phyloP scores from a whole-genome alignment of 2,113 vertebrate genomes.

The Scophthalmus maximus region DNA sequence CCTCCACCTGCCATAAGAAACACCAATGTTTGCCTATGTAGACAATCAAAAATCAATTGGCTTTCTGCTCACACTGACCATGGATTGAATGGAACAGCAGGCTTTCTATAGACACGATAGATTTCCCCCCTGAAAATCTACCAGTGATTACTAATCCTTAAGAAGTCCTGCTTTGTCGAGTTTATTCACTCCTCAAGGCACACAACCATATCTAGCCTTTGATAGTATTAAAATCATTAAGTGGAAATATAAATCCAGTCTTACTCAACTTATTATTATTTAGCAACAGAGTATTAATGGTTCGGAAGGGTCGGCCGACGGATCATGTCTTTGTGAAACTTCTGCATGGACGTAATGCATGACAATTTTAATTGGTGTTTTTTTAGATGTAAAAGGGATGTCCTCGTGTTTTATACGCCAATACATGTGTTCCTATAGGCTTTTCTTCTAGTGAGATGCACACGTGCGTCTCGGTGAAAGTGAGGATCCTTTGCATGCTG shows the following conservation, averaged over 20 bases:
- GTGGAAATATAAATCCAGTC: conserved; percentile 11
- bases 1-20: conserved; percentile 53
- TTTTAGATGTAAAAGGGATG: conserved; percentile 56
- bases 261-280: conserved; percentile 31
- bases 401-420: conserved; percentile 43
- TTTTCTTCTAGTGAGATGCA: conserved; percentile 29
- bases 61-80: conserved; percentile 38
- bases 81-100: conserved; percentile 26
- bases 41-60: conserved; percentile 71
- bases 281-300: conserved; percentile 36
- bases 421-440: conserved; percentile 50
- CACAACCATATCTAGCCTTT: conserved; percentile 13
- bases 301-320: conserved; percentile 25
- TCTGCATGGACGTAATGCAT: conserved; percentile 75
- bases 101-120: conserved; percentile 38
- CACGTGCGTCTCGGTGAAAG: conserved; percentile 30
- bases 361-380: conserved; percentile 48
- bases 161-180: conserved; percentile 14
- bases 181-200: conserved; percentile 26
- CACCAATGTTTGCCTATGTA: conserved; percentile 59
- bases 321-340: conserved; percentile 58
- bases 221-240: conserved; percentile 40
- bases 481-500: conserved; percentile 74
- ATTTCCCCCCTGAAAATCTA: conserved; percentile 15
- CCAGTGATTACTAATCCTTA: conserved; percentile 24